Evolutionary conservation across 2,888 invertebrate genomes (phyloP), one percentile per base, ranked within the genome.

Genomic region (Nyleta sp.): DNA sequence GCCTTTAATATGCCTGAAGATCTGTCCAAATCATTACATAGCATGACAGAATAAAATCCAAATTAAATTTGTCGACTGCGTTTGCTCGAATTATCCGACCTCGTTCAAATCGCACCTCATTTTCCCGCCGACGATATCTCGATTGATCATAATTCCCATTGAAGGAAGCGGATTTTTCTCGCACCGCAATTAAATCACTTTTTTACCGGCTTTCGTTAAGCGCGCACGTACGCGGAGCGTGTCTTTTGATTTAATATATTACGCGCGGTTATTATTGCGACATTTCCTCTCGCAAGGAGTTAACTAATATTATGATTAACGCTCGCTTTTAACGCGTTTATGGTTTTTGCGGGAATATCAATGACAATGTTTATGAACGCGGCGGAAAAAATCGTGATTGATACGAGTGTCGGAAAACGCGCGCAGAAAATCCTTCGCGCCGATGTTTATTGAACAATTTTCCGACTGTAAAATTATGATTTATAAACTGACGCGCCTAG

Each of bases 301-400:
- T 73, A 78, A 78, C 72, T 73, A 73, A 72, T 67, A 50, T 62
- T 68, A 72, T 78, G 78, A 78, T 78, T 78, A 78, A 78, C 78
- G 62, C 22, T 42, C 17, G 68, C 72, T 73, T 64, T 77, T 72
- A 77, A 62, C 72, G 67, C 50, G 18, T 62, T 67, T 72, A 62
- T 18, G 44, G 59, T 68, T 78, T 77, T 78, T 62, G 60, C 24
- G 67, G 33, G 50, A 35, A 15, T 62, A 60, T 72, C 72, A 67
- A 67, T 71, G 77, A 67, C 72, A 77, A 77, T 65, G 65, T 65
- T 71, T 52, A 77, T 53, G 59, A 44, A 52, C 40, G 18, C 40
- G 22, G 15, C 15, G 15, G 11, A 68, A 77, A 62, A 75, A 67
- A 42, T 22, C 11, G 15, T 78, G 68, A 78, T 78, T 72, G 65